Base-by-base conservation (phyloP, 1,140 invertebrate genomes). In the Musca vetustissima region DNA sequence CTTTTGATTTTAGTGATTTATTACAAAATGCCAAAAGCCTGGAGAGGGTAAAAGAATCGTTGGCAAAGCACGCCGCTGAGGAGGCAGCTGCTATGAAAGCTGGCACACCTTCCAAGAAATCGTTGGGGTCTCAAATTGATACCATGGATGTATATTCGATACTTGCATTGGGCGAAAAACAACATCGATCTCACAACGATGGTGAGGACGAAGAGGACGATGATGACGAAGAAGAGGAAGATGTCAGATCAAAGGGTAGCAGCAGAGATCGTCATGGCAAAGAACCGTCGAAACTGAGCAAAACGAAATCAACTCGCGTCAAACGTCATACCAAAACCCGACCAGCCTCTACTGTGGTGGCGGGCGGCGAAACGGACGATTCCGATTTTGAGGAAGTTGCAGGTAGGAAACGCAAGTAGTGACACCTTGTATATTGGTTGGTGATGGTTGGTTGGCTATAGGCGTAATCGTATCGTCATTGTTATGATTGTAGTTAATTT, bases 301-400 rank as follows among this genome's bases (percentile, higher is more conserved):
- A 80, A 70, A 79, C 77, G 24, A 81, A 81, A 69, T 81, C 79
- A 48, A 81, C 76, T 25, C 72, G 75, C 55, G 72, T 78, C 9
- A 79, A 80, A 69, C 70, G 76, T 11, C 77, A 82, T 64, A 76
- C 73, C 0, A 80, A 80, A 67, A 80, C 78, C 24, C 72, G 78
- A 15, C 78, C 76, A 22, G 69, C 75, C 43, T 78, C 74, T 64
- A 75, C 75, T 43, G 76, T 74, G 59, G 70, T 75, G 14, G 70
- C 70, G 57, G 57, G 36, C 7, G 57, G 66, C 1, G 86, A 84
- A 55, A 87, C 87, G 75, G 88, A 89, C 71, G 88, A 89, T 72
- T 87, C 87, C 4, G 87, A 89, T 73, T 88, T 87, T 83, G 86
- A 89, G 78, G 88, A 89, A 84, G 87, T 89, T 70, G 85, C 86